phyloP scores from a whole-genome alignment of 2,888 invertebrate species.

The Saturnia japonica region DNA sequence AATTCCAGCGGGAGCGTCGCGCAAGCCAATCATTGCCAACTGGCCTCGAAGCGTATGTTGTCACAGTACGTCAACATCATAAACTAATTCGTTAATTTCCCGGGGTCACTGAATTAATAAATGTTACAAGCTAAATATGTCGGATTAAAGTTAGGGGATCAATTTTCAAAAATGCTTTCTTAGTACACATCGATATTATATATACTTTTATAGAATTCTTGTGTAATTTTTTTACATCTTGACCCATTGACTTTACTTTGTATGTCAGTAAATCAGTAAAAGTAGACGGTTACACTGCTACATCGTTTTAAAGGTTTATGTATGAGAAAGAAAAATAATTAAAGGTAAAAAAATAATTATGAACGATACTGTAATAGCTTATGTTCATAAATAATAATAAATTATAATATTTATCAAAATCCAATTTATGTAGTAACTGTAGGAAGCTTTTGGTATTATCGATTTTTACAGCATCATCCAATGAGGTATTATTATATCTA shows the following conservation, averaged over 20 bases:
- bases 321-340: too few species aligned
- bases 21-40: slow-evolving; percentile 59
- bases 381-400: too few species aligned
- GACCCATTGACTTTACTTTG: too few species aligned
- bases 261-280: too few species aligned
- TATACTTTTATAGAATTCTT: too few species aligned
- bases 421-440: background rate
- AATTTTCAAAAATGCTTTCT: too few species aligned
- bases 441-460: background rate
- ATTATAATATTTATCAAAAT: background rate
- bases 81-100: slow-evolving; percentile 46
- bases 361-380: too few species aligned
- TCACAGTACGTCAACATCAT: slow-evolving; percentile 73
- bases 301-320: too few species aligned
- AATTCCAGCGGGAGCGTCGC: slow-evolving; percentile 71
- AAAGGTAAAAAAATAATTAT: too few species aligned
- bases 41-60: slow-evolving; percentile 71
- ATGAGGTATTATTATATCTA: background rate
- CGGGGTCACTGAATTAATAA: slow-evolving; percentile 13
- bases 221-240: too few species aligned
- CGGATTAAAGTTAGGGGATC: background rate
- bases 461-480: background rate
- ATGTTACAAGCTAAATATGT: background rate
- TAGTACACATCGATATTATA: too few species aligned
- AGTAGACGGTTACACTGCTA: too few species aligned